Conservation (phyloP, 2,797 vertebrate species). For the Erethizon dorsatum region DNA sequence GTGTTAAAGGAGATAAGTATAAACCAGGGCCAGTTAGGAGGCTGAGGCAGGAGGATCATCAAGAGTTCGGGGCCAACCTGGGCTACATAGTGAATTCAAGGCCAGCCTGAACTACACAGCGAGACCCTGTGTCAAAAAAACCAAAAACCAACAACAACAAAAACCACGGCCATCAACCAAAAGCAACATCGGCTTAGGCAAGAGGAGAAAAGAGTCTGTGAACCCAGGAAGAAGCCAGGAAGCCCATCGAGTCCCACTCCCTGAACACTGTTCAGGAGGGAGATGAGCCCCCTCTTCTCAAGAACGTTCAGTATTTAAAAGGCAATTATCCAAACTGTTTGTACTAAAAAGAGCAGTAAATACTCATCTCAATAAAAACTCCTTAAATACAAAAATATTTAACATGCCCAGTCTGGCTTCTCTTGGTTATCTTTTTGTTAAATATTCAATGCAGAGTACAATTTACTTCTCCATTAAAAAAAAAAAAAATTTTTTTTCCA, state of each 20-base stretch:
- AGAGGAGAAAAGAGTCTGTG: not conserved
- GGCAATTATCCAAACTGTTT: slow-evolving; percentile 61
- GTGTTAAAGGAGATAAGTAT: not conserved
- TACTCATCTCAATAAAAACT: slow-evolving; percentile 75
- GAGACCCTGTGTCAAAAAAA: not conserved
- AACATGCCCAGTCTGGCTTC: slow-evolving; percentile 71
- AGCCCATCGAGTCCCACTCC: not conserved
- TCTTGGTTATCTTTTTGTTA: slow-evolving; percentile 81
- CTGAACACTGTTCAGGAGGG: not conserved
- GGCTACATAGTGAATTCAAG: not conserved
- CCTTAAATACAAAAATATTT: slow-evolving; percentile 84
- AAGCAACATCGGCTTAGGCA: not conserved
- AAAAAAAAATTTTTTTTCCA: slow-evolving; percentile 76
- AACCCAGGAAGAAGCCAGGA: not conserved
- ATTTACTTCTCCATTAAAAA: slow-evolving; percentile 84
- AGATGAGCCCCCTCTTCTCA: not conserved
- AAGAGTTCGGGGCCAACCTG: not conserved
- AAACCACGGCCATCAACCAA: not conserved
- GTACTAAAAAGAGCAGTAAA: slow-evolving; percentile 76
- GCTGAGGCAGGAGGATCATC: not conserved
- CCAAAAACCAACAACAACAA: no score
- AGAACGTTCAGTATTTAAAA: slow-evolving; percentile 52
- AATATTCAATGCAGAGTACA: slow-evolving; percentile 83
- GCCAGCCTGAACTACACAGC: not conserved
- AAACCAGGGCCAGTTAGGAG: not conserved